phyloP scores from a whole-genome alignment of 2,888 invertebrate species.

The Mantis religiosa region DNA sequence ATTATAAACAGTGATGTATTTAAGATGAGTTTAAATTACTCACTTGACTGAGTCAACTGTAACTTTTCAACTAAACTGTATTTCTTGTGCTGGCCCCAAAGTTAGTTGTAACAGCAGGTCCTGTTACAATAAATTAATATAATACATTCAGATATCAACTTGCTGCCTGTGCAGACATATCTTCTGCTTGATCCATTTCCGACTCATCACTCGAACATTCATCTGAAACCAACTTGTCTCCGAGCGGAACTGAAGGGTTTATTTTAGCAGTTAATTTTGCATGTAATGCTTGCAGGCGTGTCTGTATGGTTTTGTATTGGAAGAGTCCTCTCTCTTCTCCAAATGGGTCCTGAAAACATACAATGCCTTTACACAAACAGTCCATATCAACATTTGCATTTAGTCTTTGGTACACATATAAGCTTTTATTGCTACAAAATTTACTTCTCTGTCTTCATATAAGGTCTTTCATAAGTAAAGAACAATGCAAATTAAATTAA shows the following conservation, averaged over 20 bases:
- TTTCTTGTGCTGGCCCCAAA: background rate
- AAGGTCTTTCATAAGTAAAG: no score
- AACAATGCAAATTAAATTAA: no score
- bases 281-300: constrained; percentile 34
- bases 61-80: background rate
- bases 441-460: no score
- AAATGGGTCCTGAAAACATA: constrained; percentile 38
- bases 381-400: no score
- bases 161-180: background rate
- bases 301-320: constrained; percentile 35
- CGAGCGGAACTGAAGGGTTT: background rate
- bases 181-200: constrained; percentile 16
- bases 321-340: constrained; percentile 38
- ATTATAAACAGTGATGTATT: no score
- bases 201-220: constrained; percentile 26
- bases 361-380: background rate
- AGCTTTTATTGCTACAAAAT: no score
- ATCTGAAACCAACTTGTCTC: constrained; percentile 12
- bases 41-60: no score
- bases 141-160: background rate
- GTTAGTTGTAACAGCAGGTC: background rate
- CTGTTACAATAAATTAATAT: background rate
- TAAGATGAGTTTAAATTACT: no score
- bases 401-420: no score
- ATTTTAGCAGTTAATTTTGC: constrained; percentile 26